Conservation (phyloP, 2,797 vertebrate genomes). For the Xenopus petersii region DNA sequence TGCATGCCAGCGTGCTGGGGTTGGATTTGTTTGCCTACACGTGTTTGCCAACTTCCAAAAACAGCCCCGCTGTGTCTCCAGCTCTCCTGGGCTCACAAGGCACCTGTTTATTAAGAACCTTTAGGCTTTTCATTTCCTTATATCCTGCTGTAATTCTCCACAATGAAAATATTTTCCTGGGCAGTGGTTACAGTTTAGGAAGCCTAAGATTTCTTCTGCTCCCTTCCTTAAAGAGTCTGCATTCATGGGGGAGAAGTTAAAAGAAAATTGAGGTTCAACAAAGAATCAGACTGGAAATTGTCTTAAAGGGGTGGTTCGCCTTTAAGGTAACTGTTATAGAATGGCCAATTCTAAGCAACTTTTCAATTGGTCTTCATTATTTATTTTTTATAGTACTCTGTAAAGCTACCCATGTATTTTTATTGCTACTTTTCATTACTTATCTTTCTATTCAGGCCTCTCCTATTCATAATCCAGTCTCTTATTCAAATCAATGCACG, state of each 20-base stretch:
- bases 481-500: too few species aligned
- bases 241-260: background rate
- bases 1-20: slow-evolving; percentile 5
- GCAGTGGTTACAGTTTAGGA: slow-evolving; percentile 3
- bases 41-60: slow-evolving; percentile 30
- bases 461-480: too few species aligned
- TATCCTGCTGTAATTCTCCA: slow-evolving; percentile 25
- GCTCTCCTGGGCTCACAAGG: slow-evolving; percentile 21
- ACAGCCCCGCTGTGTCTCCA: slow-evolving; percentile 19
- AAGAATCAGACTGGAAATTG: too few species aligned
- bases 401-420: too few species aligned
- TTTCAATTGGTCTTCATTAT: too few species aligned
- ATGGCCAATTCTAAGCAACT: too few species aligned
- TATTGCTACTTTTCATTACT: too few species aligned
- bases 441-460: too few species aligned
- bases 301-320: too few species aligned
- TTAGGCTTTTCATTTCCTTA: slow-evolving; percentile 40
- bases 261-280: too few species aligned
- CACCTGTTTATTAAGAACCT: slow-evolving; percentile 40
- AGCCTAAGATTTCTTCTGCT: background rate
- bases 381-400: too few species aligned
- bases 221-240: background rate
- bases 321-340: too few species aligned
- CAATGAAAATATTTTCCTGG: slow-evolving; percentile 38
- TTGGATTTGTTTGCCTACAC: slow-evolving; percentile 12